These are phyloP conservation scores for Cremastinae sp. DNA, from an alignment of 2,888 invertebrate species.

Conservation along the genomic window DNA sequence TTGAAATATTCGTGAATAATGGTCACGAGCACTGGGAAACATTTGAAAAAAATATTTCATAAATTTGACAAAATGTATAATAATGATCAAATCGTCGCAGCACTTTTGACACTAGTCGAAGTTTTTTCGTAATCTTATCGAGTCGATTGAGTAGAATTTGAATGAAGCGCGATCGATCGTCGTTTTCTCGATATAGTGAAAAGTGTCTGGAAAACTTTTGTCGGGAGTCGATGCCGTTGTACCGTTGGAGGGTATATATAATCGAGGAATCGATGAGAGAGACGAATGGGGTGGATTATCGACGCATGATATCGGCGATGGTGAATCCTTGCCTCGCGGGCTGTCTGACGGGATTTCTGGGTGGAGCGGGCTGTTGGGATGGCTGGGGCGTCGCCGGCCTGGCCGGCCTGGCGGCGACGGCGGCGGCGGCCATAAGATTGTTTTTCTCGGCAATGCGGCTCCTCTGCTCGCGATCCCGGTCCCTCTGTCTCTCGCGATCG, in stretches of 20 bases:
- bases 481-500: constrained; percentile 66
- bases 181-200: not conserved
- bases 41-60: too few species aligned
- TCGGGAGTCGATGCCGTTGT: not conserved
- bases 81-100: not conserved
- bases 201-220: not conserved
- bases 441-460: constrained; percentile 72
- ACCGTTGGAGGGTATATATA: constrained; percentile 28
- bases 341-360: constrained; percentile 84
- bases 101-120: too few species aligned
- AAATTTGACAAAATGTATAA: too few species aligned
- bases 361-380: constrained; percentile 74
- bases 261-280: not conserved
- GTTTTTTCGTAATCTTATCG: too few species aligned
- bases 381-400: constrained; percentile 76
- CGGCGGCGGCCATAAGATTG: constrained; percentile 72
- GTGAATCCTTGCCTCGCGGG: constrained; percentile 91
- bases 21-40: too few species aligned
- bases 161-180: too few species aligned
- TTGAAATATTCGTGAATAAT: too few species aligned
- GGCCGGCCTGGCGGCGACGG: constrained; percentile 74
- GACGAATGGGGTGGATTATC: constrained; percentile 81
- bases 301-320: constrained; percentile 95
- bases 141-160: too few species aligned
- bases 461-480: constrained; percentile 64